Conservation (phyloP, 2,797 vertebrate genomes). For the Betta splendens region DNA sequence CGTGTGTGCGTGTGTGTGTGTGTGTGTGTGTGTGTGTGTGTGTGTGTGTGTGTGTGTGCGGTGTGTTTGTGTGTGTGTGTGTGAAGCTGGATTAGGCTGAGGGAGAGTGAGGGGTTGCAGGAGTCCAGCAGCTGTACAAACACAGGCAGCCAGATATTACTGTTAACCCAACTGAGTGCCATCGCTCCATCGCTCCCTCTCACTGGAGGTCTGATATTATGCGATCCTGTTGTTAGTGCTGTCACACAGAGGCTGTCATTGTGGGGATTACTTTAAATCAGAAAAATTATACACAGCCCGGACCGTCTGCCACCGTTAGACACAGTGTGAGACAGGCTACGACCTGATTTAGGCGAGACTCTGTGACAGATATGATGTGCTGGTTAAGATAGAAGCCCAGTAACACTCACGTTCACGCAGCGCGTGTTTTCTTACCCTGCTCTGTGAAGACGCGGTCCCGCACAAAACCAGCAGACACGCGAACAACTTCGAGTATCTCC, state of each 20-base stretch:
- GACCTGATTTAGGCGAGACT: too few species aligned
- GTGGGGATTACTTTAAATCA: slow-evolving; percentile 33
- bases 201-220: slow-evolving; percentile 46
- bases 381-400: too few species aligned
- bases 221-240: slow-evolving; percentile 29
- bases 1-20: slow-evolving; percentile 3
- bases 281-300: slow-evolving; percentile 24
- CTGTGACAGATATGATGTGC: too few species aligned
- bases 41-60: slow-evolving; percentile 10
- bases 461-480: slow-evolving; percentile 69
- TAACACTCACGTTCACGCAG: too few species aligned
- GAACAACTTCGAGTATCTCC: slow-evolving; percentile 67
- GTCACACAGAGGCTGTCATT: slow-evolving; percentile 46
- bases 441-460: slow-evolving; percentile 65
- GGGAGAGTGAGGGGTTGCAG: slow-evolving; percentile 65
- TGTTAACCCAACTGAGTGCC: slow-evolving; percentile 64
- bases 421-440: slow-evolving; percentile 67
- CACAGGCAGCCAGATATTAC: slow-evolving; percentile 73
- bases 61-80: slow-evolving; percentile 7
- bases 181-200: slow-evolving; percentile 50
- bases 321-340: slow-evolving; percentile 32
- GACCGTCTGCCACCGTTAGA: slow-evolving; percentile 50
- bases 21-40: slow-evolving; percentile 6
- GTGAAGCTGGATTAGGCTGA: slow-evolving; percentile 39
- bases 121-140: slow-evolving; percentile 82